Base-by-base conservation (phyloP, 2,888 invertebrate species). In the Drosophila formosana region DNA sequence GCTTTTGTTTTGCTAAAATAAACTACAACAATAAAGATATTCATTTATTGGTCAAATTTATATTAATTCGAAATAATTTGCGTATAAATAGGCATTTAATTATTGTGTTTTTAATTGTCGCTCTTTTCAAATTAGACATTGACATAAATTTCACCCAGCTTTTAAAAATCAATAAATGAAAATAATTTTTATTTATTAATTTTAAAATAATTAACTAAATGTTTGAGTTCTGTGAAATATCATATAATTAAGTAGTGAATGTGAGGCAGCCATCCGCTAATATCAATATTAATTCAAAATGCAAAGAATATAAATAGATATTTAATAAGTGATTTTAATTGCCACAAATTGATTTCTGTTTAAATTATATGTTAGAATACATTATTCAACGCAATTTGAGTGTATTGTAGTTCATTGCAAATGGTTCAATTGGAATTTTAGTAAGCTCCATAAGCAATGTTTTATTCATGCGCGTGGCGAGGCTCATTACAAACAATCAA, bases 401-500 rank as follows among this genome's bases (percentile, higher is more conserved):
- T 18, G 26, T n/a, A 25, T 1, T n/a, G 11, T 11, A 11, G 11
- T 37, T 37, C n/a, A 39, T 39, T 49, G 2, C 18, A 34, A 34
- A 28, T 18, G 25, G 25, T 25, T 47, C 45, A 64, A 68, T 76
- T 50, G 13, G 43, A 34, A 65, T 55, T 6, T 18, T 32, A 73
- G 39, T 66, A 58, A 32, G 9, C 66, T 30, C 37, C 26, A 37
- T 28, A 9, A 56, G 7, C 7, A 45, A 75, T 70, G 70, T 70
- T 67, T 77, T 68, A 80, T 75, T 80, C 68, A 84, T 75, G 41
- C 28, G 41, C 49, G 25, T 46, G 18, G 65, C 43, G 30, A 82
- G 71, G 7, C 67, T 77, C 84, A 86, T 86, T 81, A 71, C 80
- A 80, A 84, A 64, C 80, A 84, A 84, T 86, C 69, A 87, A 78